These are phyloP conservation scores for Homalodisca vitripennis DNA, from an alignment of 1,140 invertebrate species.

Conservation along the genomic window DNA sequence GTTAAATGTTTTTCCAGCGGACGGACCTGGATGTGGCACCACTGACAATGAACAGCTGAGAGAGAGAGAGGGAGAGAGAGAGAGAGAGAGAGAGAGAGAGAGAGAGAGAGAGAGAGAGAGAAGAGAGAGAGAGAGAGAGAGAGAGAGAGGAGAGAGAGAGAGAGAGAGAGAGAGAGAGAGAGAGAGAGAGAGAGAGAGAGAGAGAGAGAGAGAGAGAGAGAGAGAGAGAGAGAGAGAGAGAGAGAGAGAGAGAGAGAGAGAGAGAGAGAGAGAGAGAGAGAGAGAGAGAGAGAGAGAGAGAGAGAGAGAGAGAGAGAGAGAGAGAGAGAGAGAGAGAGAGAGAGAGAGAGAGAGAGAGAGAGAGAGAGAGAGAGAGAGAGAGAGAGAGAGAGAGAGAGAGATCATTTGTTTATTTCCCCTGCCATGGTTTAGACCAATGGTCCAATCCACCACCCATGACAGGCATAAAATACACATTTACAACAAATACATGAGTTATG, in stretches of 20 bases:
- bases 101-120: too few species aligned
- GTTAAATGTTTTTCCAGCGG: slow-evolving; percentile 32
- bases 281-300: slow-evolving; percentile 3
- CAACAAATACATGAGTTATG: too few species aligned
- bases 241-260: slow-evolving; percentile 3
- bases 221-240: neutral
- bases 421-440: too few species aligned
- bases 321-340: slow-evolving; percentile 3
- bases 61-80: neutral
- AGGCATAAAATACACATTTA: too few species aligned
- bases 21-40: slow-evolving; percentile 80
- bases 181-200: neutral
- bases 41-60: slow-evolving; percentile 89
- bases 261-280: slow-evolving; percentile 3
- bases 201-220: neutral
- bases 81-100: slow-evolving; percentile 3
- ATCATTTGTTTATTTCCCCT: too few species aligned
- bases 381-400: slow-evolving; percentile 3
- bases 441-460: too few species aligned
- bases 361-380: slow-evolving; percentile 3
- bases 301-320: too few species aligned
- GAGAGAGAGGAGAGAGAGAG: neutral
- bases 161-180: neutral
- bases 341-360: slow-evolving; percentile 3
- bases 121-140: neutral